Percentiles rank a stretch among this genome's conserved stretches.
phyloP scores from a whole-genome alignment of 2,113 vertebrate species.

The Oreochromis niloticus region DNA sequence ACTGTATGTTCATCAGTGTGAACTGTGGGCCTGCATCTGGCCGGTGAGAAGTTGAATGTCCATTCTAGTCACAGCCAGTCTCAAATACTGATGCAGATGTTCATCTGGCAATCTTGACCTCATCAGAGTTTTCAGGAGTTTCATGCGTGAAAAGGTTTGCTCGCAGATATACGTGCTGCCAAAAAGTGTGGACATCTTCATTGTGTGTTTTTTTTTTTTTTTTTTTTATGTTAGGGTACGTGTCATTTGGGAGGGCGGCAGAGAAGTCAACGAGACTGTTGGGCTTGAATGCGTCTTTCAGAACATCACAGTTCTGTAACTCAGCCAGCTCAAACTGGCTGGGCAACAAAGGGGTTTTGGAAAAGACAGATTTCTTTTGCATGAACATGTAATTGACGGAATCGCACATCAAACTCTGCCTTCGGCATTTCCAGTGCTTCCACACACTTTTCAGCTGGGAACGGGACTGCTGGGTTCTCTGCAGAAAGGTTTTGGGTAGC shows the following conservation, averaged over 20 bases:
- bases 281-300: too few species aligned
- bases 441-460: too few species aligned
- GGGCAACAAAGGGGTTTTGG: too few species aligned
- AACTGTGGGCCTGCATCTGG: not conserved
- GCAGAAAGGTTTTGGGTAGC: too few species aligned
- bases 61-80: not conserved
- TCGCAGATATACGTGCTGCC: not conserved
- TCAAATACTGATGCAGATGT: not conserved
- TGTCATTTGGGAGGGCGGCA: not conserved
- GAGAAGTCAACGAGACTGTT: too few species aligned
- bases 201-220: not conserved
- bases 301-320: too few species aligned
- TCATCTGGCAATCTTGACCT: conserved; percentile 1
- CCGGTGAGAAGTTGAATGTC: not conserved
- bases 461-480: too few species aligned
- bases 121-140: not conserved
- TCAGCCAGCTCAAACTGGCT: too few species aligned
- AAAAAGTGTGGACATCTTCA: not conserved
- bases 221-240: not conserved
- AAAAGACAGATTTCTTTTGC: too few species aligned
- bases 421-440: too few species aligned
- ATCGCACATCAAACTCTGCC: too few species aligned
- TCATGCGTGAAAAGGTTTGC: not conserved
- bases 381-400: too few species aligned
- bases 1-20: not conserved